Evolutionary conservation across 2,888 invertebrate species (phyloP), one percentile per base, ranked within the genome.

Genomic region (Macaria liturata): DNA sequence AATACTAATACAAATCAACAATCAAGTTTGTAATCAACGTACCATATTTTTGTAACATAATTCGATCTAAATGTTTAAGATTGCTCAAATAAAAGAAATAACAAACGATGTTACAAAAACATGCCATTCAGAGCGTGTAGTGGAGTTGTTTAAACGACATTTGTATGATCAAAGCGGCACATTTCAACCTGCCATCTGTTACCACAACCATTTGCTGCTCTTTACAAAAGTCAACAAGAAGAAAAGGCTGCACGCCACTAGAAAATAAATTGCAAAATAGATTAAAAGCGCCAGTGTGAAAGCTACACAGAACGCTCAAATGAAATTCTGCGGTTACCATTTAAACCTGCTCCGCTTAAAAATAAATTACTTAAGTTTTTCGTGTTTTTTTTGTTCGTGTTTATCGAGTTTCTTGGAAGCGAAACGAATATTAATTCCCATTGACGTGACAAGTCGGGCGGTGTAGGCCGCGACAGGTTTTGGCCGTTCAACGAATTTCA

Each of bases 291-390:
- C 63, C 67, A 68, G 61, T 60, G 55, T 48, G 51, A 65, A 66
- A 52, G 55, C 47, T 61, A 45, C 63, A 49, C 58, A 65, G 54
- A 49, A 57, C 54, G 64, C 48, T 68, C 57, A 66, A 75, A 76
- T 75, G 67, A 74, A 75, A 74, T 72, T 72, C 72, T 72, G 71
- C 55, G 71, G 72, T 47, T 34, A 59, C 62, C 55, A 59, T 62
- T 64, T 57, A 50, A 59, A 64, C 57, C 34, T 56, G 56, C 56
- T 60, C 49, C 48, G 55, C 49, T 56, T 54, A 65, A 67, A 70
- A 70, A 68, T 64, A 68, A 68, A 61, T 61, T 59, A 54, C 57
- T 51, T 9, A 59, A 48, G 49, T 62, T 64, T 64, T 62, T 58
- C 57, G 51, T 9, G 32, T 43, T 42, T 50, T 50, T 42, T 50